Evolutionary conservation across 2,797 vertebrate genomes (phyloP).

Genomic region (Pseudotriccus pelzelni): DNA sequence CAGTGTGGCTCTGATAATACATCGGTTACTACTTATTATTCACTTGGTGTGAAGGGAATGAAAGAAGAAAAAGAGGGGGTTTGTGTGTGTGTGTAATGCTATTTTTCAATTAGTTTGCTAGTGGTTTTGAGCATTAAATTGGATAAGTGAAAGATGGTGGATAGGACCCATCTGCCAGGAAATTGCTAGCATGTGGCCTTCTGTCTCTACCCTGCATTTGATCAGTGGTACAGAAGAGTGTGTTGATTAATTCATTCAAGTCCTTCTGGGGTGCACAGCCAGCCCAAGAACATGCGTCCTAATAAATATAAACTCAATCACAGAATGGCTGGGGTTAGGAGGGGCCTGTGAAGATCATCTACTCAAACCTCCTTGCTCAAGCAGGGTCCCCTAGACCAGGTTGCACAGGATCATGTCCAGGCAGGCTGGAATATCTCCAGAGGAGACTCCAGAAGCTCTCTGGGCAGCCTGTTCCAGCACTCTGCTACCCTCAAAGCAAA

Average conservation of each 20-base stretch:
- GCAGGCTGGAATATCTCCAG: background rate
- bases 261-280: background rate
- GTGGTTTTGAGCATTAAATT: conserved; percentile 31
- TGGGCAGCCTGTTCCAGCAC: background rate
- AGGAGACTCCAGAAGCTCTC: background rate
- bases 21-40: conserved; percentile 12
- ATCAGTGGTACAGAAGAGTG: background rate
- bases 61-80: background rate
- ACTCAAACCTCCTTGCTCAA: background rate
- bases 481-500: background rate
- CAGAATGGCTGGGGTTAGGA: background rate
- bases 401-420: background rate
- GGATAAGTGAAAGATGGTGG: conserved; percentile 29
- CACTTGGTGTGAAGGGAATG: background rate
- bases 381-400: background rate
- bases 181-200: conserved; percentile 46
- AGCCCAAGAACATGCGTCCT: background rate
- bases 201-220: conserved; percentile 27
- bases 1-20: background rate
- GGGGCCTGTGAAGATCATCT: background rate
- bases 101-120: conserved; percentile 50
- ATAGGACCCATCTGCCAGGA: conserved; percentile 37
- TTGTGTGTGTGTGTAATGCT: background rate
- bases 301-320: conserved; percentile 23
- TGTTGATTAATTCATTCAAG: conserved; percentile 34